Evolutionary conservation across 2,797 vertebrate species (phyloP), one percentile per base, ranked within the genome.

Genomic region (Vultur gryphus): DNA sequence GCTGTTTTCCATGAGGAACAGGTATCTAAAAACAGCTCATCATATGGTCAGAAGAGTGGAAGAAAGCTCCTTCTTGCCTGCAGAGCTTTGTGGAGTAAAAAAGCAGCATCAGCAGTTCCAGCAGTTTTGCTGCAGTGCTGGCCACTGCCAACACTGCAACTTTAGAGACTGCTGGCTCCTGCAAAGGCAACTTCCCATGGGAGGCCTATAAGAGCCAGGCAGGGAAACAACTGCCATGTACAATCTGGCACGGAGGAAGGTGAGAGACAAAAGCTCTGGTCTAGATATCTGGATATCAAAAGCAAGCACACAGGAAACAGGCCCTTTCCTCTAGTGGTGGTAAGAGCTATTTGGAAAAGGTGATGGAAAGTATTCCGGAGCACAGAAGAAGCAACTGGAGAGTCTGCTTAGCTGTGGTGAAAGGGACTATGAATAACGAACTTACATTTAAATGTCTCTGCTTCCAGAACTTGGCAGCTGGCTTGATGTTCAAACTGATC

Each of bases 401-500:
- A 82, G 46, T 62, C 29, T 64, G 46, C n/a, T 58, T 52, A 83
- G 51, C 66, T 76, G 41, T 79, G 9, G 31, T 59, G 73, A 95
- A 84, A 91, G 39, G 18, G 9, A 65, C 25, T 57, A 13, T n/a
- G 67, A 77, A 69, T 28, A 55, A 59, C 35, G 7, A 85, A 98
- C 99, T 99, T 98, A 99, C 99, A 99, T 98, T 99, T 99, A 98
- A 98, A 99, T 26, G 99, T 99, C 98, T 99, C 99, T 19, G 99
- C 99, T 97, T 99, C 99, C 96, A 99, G 98, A 95, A 99, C 98
- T 95, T 99, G 99, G 97, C 99, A 99, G 97, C 99, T 99, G 62
- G 99, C 99, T 98, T 99, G 99, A 96, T 99, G 99, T 88, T 99
- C 99, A 98, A 99, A 99, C 94, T 99, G 99, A 98, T 99, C 99